These are phyloP conservation scores for Muscidifurax raptorellus DNA, from an alignment of 1,140 invertebrate species.

Conservation along the genomic window DNA sequence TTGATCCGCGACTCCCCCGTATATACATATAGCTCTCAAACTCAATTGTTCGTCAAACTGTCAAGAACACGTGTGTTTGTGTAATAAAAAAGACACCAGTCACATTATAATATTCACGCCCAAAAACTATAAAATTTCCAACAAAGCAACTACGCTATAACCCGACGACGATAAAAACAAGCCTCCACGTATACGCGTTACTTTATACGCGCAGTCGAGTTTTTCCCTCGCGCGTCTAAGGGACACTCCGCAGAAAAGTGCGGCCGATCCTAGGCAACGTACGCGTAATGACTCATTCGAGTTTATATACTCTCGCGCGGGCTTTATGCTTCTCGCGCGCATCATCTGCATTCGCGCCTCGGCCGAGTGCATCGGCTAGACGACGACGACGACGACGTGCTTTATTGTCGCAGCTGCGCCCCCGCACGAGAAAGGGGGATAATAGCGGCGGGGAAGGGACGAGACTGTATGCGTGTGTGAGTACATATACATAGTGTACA, in stretches of 20 bases:
- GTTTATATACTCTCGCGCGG: neutral
- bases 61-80: neutral
- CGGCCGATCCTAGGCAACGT: neutral
- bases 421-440: neutral
- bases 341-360: conserved; percentile 27
- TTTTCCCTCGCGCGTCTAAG: too few relatives aligned
- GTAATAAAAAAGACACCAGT: too few relatives aligned
- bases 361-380: neutral
- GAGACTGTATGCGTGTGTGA: neutral
- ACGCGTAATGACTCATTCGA: neutral
- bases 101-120: too few relatives aligned
- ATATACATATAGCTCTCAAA: too few relatives aligned
- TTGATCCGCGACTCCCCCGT: neutral
- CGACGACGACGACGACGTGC: conserved; percentile 14
- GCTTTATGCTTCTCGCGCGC: neutral
- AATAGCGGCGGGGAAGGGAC: neutral
- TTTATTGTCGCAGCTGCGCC: conserved; percentile 38
- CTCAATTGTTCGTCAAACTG: neutral
- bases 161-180: too few relatives aligned
- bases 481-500: too few relatives aligned
- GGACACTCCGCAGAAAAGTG: too few relatives aligned
- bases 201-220: too few relatives aligned
- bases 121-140: too few relatives aligned
- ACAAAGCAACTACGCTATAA: too few relatives aligned
- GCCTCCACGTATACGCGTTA: too few relatives aligned